phyloP scores from a whole-genome alignment of 2,888 invertebrate species.

The Cylloceria caligata region DNA sequence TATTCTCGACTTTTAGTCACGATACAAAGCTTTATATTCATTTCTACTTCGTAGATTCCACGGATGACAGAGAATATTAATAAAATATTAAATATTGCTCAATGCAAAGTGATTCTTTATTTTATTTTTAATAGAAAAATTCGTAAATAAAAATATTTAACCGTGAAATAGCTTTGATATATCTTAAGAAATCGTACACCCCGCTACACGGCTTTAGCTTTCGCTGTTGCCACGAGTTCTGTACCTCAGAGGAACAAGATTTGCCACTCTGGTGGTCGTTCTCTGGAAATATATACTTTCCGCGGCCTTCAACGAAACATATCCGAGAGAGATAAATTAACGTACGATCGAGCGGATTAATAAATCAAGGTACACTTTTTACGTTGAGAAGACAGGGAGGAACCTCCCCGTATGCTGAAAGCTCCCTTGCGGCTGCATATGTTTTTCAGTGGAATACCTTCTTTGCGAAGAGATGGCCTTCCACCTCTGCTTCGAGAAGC shows the following conservation, averaged over 20 bases:
- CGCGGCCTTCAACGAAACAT: slow-evolving; percentile 46
- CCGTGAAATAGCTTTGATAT: slow-evolving; percentile 13
- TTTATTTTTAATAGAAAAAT: background rate
- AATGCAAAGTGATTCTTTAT: background rate
- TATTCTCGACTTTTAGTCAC: no score
- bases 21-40: no score
- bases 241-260: slow-evolving; percentile 45
- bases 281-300: slow-evolving; percentile 37
- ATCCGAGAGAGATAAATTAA: slow-evolving; percentile 56
- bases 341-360: slow-evolving; percentile 58
- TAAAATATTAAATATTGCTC: background rate
- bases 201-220: slow-evolving; percentile 23
- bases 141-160: background rate
- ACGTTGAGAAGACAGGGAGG: slow-evolving; percentile 46
- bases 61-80: background rate
- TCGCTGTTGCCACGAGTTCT: slow-evolving; percentile 32
- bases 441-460: slow-evolving; percentile 33
- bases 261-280: slow-evolving; percentile 63
- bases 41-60: no score
- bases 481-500: slow-evolving; percentile 17
- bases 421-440: slow-evolving; percentile 16
- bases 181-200: slow-evolving; percentile 36
- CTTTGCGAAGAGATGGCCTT: slow-evolving; percentile 12
- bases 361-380: slow-evolving; percentile 56
- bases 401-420: slow-evolving; percentile 49